Base-by-base conservation (phyloP, 2,113 vertebrate species). In the Formicarius rufipectus region DNA sequence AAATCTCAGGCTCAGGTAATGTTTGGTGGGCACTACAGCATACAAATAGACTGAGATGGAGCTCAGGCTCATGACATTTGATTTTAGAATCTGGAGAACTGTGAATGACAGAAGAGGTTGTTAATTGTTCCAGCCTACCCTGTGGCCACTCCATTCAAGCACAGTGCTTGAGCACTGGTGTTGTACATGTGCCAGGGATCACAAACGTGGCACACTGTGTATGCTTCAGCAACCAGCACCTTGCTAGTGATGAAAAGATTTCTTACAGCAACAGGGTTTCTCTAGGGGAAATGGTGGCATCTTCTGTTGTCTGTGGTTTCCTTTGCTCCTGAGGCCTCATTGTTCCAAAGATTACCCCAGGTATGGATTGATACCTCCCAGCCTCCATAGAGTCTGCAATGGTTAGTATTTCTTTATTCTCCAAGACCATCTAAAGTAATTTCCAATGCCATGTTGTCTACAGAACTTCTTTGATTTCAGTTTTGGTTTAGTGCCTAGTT, bases 1-100 rank as follows among this genome's bases (percentile, higher is more conserved):
- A 80, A 55, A 42, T 30, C 35, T 49, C 44, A 63, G 58, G 14
- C 42, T 4, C 39, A 39, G 33, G 8, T 9, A 62, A 40, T n/a
- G 37, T 6, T 47, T 2, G 1, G 31, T 49, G 40, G 55, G 5
- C 13, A 19, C 49, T 77, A 62, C 18, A 71, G 37, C 19, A 30
- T 17, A 25, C 22, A 44, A 5, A 66, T 12, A 25, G 33, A 9
- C 42, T 87, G 78, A 72, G 37, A 22, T 7, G 5, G 14, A 52
- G 3, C 31, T 66, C 0, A 0, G 22, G 53, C 10, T 73, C 5
- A 1, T 0, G 0, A 10, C n/a, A 58, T 13, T 28, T 18, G 8
- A 49, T 72, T 87, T 84, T 15, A 47, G 50, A 78, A 22, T 72
- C 66, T 82, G 66, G 44, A 84, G 52, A 81, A 16, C 1, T 71